Percentiles rank a stretch among this genome's conserved stretches.
phyloP scores from a whole-genome alignment of 2,113 vertebrate species.

The Orthonyx spaldingii region DNA sequence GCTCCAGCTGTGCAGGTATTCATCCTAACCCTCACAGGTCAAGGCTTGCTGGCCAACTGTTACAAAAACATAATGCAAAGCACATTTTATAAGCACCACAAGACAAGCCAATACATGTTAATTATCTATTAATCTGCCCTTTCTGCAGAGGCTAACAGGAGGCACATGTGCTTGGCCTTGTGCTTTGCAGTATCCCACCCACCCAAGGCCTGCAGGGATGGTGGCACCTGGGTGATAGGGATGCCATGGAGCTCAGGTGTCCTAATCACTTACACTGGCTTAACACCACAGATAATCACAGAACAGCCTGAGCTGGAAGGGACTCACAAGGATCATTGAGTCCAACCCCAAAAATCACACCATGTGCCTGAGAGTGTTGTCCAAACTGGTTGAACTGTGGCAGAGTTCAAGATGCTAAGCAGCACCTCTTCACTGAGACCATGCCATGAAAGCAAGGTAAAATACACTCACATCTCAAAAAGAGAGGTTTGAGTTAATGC shows the following conservation, averaged over 20 bases:
- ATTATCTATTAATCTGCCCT: slow-evolving; percentile 11
- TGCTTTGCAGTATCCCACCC: background rate
- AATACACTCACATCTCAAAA: background rate
- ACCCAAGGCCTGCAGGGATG: background rate
- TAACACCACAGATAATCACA: background rate
- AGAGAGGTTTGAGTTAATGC: background rate
- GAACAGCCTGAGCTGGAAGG: background rate
- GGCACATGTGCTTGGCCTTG: background rate
- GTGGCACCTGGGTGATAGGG: background rate
- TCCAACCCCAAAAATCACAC: background rate
- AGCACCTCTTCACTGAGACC: background rate
- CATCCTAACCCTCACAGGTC: slow-evolving; percentile 40
- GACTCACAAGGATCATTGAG: accelerated
- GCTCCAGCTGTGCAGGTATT: slow-evolving; percentile 62
- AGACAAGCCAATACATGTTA: slow-evolving; percentile 12
- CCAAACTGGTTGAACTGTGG: background rate
- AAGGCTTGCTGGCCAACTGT: slow-evolving; percentile 46
- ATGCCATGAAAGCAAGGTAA: background rate
- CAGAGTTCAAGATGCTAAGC: background rate
- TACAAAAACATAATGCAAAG: slow-evolving; percentile 56
- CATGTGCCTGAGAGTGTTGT: accelerated
- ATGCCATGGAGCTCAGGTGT: background rate
- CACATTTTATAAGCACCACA: slow-evolving; percentile 34
- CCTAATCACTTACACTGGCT: background rate
- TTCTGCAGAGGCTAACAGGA: background rate